A percentile compares a stretch with the other conserved stretches of the same genome.
Evolutionary conservation across 2,888 invertebrate genomes (phyloP).

Genomic region (Taphrorychus bicolor): DNA sequence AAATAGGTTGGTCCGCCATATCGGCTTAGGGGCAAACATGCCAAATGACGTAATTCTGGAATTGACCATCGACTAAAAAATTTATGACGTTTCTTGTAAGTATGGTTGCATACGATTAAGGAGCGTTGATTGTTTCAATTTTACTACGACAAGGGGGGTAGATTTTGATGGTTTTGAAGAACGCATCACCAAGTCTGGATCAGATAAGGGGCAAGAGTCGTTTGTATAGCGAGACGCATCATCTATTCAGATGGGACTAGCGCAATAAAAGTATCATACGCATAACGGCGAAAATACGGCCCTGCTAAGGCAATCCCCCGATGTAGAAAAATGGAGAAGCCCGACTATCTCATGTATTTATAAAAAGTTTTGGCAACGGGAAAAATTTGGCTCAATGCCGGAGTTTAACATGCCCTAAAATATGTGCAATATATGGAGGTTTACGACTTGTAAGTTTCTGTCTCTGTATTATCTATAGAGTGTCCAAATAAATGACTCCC

Average conservation of each 20-base stretch:
- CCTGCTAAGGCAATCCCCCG: neutral
- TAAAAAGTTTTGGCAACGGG: slow-evolving; percentile 48
- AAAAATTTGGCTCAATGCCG: slow-evolving; percentile 47
- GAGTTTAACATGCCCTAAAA: slow-evolving; percentile 46
- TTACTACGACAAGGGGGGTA: too few species aligned
- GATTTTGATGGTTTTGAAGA: too few species aligned
- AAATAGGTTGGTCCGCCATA: too few species aligned
- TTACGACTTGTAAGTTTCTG: slow-evolving; percentile 18
- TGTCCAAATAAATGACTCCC: neutral
- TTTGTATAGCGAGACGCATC: neutral
- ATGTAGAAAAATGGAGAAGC: slow-evolving; percentile 29
- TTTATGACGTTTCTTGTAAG: too few species aligned
- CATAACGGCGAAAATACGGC: neutral
- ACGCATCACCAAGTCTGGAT: neutral
- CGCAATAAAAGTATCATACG: neutral
- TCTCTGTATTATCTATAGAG: slow-evolving; percentile 2
- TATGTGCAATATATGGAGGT: slow-evolving; percentile 43
- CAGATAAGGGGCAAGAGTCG: neutral
- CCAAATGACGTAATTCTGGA: too few species aligned
- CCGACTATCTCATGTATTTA: slow-evolving; percentile 43
- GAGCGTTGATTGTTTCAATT: too few species aligned
- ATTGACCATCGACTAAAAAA: too few species aligned
- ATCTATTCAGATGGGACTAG: neutral
- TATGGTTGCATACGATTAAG: too few species aligned
- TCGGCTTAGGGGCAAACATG: too few species aligned